Evolutionary conservation across 2,797 vertebrate genomes (phyloP).

Genomic region (Fistularia tabacaria): DNA sequence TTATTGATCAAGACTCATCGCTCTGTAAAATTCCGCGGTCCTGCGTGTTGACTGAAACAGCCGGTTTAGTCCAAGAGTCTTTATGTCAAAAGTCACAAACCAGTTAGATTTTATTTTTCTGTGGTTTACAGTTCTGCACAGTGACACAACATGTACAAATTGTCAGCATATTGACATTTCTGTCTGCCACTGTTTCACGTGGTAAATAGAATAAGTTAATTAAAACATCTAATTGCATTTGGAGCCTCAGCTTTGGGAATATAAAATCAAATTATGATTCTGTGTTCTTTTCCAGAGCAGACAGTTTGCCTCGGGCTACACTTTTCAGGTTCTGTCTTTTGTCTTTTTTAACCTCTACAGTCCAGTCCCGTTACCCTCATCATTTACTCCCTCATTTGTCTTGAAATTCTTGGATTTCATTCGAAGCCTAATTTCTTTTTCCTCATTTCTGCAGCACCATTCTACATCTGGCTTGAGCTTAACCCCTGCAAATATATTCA

Average conservation of each 20-base stretch:
- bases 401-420: constrained; percentile 13
- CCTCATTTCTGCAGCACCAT: too few species aligned
- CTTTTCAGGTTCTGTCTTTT: constrained; percentile 63
- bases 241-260: constrained; percentile 63
- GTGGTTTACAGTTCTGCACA: constrained; percentile 9
- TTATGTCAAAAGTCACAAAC: neutral
- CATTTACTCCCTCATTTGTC: constrained; percentile 21
- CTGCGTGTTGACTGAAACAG: too few species aligned
- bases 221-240: constrained; percentile 69
- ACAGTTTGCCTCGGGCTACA: constrained; percentile 58
- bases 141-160: constrained; percentile 54
- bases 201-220: constrained; percentile 64
- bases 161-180: constrained; percentile 49
- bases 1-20: too few species aligned
- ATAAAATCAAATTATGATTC: constrained; percentile 65
- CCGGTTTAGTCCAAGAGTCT: too few species aligned
- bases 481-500: too few species aligned
- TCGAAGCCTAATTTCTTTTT: too few species aligned
- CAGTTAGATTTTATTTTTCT: constrained; percentile 22
- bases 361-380: constrained; percentile 40
- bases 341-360: constrained; percentile 45
- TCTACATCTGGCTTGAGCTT: too few species aligned
- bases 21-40: too few species aligned
- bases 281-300: constrained; percentile 55
- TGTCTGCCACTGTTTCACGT: constrained; percentile 50